Evolutionary conservation across 2,797 vertebrate genomes (phyloP), one percentile per base, ranked within the genome.

Genomic region (Saguinus oedipus): DNA sequence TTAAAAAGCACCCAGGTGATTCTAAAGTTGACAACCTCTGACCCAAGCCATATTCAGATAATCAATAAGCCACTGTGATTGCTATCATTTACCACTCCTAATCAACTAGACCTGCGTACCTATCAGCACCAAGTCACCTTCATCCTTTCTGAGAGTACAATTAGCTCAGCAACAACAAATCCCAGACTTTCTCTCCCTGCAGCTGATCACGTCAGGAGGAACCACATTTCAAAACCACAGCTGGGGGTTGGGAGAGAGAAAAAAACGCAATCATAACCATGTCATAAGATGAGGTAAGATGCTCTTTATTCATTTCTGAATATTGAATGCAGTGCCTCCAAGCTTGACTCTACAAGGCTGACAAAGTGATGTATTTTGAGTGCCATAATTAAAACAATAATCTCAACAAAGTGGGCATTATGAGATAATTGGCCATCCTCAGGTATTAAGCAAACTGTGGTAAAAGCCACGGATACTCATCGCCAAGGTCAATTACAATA

Each of bases 381-480:
- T 97, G 95, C 90, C 97, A 98, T 98, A 98, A 98, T 99, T 99
- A 98, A 98, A 98, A 98, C 98, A 98, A 96, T 98, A 98, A 98
- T 98, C 97, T 96, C 98, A 98, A 98, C 98, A 98, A 98, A 98
- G 97, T 98, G 97, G 97, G 97, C 97, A 98, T 98, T 98, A 98
- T 33, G 72, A 98, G 98, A 98, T 98, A 98, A 99, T 98, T 98
- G 98, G 97, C 97, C 96, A 98, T 98, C 95, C 93, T 98, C 94
- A 98, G 98, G 97, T 98, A 98, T 97, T 98, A 98, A 98, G 98
- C 94, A 98, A 98, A 98, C 97, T 97, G 92, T 96, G 97, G 98
- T 98, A 98, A 98, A 98, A 98, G 98, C 97, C 93, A 98, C 98
- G 97, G 97, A 98, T 98, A 97, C 96, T 98, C 96, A 98, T 95